Evolutionary conservation across 2,797 vertebrate genomes (phyloP).

Genomic region (Pseudochaenichthys georgianus): DNA sequence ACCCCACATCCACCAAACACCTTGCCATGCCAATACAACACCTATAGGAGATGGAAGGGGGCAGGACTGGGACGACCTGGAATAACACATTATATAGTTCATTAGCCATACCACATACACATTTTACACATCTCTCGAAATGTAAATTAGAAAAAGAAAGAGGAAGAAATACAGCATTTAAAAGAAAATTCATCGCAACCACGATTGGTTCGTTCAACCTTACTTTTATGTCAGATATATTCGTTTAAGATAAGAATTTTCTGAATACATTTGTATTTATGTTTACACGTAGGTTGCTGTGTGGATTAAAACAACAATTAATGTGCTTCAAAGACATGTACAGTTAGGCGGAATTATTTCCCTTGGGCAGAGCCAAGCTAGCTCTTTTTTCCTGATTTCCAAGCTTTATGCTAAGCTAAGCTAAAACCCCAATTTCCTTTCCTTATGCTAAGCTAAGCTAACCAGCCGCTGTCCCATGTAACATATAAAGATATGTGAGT

Average conservation of each 20-base stretch:
- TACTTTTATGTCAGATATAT: neutral
- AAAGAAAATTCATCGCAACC: neutral
- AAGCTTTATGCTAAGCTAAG: too few relatives aligned
- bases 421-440: too few relatives aligned
- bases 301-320: neutral
- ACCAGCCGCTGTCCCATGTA: too few relatives aligned
- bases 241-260: neutral
- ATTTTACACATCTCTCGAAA: neutral
- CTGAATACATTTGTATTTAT: neutral
- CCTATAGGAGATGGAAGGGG: slow-evolving; percentile 42
- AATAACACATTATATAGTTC: neutral
- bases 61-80: slow-evolving; percentile 5
- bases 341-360: neutral
- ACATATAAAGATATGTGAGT: too few relatives aligned
- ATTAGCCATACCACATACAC: neutral
- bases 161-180: neutral
- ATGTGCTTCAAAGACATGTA: neutral
- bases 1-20: slow-evolving; percentile 22
- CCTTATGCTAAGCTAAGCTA: too few relatives aligned
- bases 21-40: slow-evolving; percentile 49
- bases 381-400: neutral
- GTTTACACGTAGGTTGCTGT: neutral
- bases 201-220: neutral
- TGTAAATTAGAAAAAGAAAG: neutral
- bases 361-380: neutral